phyloP scores from a whole-genome alignment of 2,113 vertebrate species.

The Sylvilagus bachmani region DNA sequence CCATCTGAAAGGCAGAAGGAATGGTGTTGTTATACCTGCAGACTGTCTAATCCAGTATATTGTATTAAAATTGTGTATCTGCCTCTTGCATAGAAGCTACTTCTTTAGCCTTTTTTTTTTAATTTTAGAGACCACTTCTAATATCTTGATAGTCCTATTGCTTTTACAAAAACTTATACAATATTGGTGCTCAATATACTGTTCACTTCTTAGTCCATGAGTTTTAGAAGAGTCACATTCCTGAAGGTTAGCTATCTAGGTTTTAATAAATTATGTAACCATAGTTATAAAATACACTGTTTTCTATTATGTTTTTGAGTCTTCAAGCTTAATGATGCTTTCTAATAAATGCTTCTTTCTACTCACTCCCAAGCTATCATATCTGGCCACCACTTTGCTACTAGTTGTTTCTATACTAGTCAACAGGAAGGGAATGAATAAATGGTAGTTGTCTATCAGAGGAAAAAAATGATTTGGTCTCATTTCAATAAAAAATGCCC shows the following conservation, averaged over 20 bases:
- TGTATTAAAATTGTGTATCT: neutral
- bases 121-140: no score
- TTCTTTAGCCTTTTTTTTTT: neutral
- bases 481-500: neutral
- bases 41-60: neutral
- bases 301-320: neutral
- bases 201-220: neutral
- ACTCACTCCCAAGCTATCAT: neutral
- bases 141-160: neutral
- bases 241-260: neutral
- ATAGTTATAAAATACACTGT: neutral
- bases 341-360: neutral
- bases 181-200: neutral
- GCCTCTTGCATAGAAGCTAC: neutral
- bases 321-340: neutral
- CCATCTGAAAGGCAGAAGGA: neutral
- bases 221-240: accelerated
- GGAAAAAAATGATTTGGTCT: neutral
- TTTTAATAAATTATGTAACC: neutral
- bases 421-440: neutral
- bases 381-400: neutral
- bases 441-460: neutral
- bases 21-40: neutral
- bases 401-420: neutral
- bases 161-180: neutral